These are phyloP conservation scores for Seriola dumerili DNA, from an alignment of 2,113 vertebrate genomes.

Conservation along the genomic window DNA sequence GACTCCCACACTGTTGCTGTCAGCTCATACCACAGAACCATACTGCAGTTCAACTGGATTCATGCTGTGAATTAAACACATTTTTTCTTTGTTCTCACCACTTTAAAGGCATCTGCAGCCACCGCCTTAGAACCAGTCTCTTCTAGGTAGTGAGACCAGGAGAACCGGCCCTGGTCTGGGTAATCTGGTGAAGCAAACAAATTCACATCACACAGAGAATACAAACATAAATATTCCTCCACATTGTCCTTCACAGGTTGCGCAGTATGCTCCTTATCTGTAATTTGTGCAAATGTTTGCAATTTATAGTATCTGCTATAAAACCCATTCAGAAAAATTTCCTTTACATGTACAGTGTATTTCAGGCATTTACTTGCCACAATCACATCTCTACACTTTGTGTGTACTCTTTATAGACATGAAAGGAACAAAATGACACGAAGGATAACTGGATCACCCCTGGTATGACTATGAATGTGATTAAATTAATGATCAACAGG, in stretches of 20 bases:
- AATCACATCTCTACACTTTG: neutral
- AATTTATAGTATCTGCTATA: neutral
- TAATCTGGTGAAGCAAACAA: conserved; percentile 86
- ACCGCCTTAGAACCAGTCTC: conserved; percentile 93
- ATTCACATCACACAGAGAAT: neutral
- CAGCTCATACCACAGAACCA: neutral
- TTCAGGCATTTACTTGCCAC: neutral
- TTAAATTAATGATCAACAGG: conserved; percentile 28
- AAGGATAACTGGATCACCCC: neutral
- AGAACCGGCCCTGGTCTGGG: conserved; percentile 92
- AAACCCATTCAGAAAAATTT: neutral
- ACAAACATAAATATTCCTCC: neutral
- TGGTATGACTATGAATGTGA: neutral
- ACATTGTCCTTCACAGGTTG: neutral
- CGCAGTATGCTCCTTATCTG: neutral
- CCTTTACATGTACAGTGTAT: neutral
- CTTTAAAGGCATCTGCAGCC: conserved; percentile 91
- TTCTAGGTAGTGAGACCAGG: conserved; percentile 94
- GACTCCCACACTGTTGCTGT: too few relatives aligned
- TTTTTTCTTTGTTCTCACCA: conserved; percentile 83
- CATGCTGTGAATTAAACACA: neutral
- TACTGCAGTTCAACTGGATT: too few relatives aligned
- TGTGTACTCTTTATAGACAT: neutral
- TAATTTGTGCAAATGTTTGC: neutral
- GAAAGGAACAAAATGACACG: neutral